Conservation (phyloP, 1,140 invertebrate species). For the Drosophila carrolli region DNA sequence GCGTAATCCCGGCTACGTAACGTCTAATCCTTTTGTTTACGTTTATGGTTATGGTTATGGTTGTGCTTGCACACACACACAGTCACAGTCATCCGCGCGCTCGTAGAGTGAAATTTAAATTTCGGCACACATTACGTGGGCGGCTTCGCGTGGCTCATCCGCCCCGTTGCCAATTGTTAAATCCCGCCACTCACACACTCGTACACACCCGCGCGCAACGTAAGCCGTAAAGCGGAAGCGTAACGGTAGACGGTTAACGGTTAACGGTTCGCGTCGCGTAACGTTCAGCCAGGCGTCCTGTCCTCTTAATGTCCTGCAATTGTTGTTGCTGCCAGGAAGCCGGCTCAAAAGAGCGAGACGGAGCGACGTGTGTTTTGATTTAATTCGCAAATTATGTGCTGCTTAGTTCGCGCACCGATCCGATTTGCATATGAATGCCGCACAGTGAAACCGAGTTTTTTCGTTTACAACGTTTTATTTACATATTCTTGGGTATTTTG, state of each 20-base stretch:
- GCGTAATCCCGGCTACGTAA: constrained; percentile 56
- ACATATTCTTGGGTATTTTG: constrained; percentile 25
- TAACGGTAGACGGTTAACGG: constrained; percentile 61
- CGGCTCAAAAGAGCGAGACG: constrained; percentile 17
- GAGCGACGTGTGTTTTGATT: constrained; percentile 62
- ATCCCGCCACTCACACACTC: constrained; percentile 24
- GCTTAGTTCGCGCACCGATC: constrained; percentile 22
- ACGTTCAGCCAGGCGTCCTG: constrained; percentile 50
- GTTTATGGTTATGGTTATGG: constrained; percentile 65
- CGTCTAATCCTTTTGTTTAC: constrained; percentile 74
- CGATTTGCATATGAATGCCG: constrained; percentile 58
- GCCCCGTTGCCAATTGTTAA: constrained; percentile 67
- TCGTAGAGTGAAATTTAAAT: constrained; percentile 70
- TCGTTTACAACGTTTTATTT: constrained; percentile 41
- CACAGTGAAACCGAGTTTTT: constrained; percentile 52
- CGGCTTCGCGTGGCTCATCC: constrained; percentile 60
- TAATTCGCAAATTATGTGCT: constrained; percentile 73
- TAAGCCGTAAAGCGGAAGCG: constrained; percentile 49
- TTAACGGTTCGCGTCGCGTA: constrained; percentile 61
- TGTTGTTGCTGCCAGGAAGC: constrained; percentile 24
- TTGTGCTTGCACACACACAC: constrained; percentile 27
- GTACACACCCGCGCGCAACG: constrained; percentile 16
- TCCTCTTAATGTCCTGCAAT: constrained; percentile 44
- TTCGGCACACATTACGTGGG: constrained; percentile 80
- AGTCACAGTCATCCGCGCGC: constrained; percentile 4